Conservation (phyloP, 2,888 invertebrate species). For the Elgonia sp. region DNA sequence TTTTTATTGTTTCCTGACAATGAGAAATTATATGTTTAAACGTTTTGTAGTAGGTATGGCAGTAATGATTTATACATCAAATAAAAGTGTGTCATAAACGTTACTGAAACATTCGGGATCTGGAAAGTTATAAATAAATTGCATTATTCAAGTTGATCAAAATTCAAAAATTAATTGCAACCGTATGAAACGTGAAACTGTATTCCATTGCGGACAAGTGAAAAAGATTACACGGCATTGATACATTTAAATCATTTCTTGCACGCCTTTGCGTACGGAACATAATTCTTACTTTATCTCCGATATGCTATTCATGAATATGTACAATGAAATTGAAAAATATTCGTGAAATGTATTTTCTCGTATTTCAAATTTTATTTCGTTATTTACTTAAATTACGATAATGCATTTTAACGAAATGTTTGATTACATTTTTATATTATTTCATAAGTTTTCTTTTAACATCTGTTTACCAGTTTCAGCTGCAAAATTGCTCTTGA, state of each 20-base stretch:
- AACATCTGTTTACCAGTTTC: slow-evolving; percentile 7
- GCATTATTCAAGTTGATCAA: background rate
- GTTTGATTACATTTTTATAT: slow-evolving; percentile 2
- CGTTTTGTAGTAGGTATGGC: too few species aligned
- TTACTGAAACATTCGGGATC: too few species aligned
- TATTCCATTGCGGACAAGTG: slow-evolving; percentile 5
- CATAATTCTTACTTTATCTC: slow-evolving; percentile 61
- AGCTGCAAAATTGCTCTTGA: slow-evolving; percentile 3
- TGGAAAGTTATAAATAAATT: too few species aligned
- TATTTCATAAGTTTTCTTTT: background rate
- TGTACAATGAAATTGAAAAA: slow-evolving; percentile 51
- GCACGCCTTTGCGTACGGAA: slow-evolving; percentile 45
- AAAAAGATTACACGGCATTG: slow-evolving; percentile 34
- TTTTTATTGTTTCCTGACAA: too few species aligned
- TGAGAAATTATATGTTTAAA: too few species aligned
- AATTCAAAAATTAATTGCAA: slow-evolving; percentile 17
- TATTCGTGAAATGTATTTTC: slow-evolving; percentile 28
- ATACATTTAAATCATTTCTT: slow-evolving; percentile 59
- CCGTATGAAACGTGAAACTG: slow-evolving; percentile 22
- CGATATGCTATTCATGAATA: slow-evolving; percentile 43
- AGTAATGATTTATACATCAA: too few species aligned
- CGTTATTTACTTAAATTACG: slow-evolving; percentile 37
- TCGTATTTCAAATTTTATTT: slow-evolving; percentile 10
- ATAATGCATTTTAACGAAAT: slow-evolving; percentile 1
- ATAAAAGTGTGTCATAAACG: too few species aligned